Evolutionary conservation across 2,888 invertebrate genomes (phyloP).

Genomic region (Thumatha senex): DNA sequence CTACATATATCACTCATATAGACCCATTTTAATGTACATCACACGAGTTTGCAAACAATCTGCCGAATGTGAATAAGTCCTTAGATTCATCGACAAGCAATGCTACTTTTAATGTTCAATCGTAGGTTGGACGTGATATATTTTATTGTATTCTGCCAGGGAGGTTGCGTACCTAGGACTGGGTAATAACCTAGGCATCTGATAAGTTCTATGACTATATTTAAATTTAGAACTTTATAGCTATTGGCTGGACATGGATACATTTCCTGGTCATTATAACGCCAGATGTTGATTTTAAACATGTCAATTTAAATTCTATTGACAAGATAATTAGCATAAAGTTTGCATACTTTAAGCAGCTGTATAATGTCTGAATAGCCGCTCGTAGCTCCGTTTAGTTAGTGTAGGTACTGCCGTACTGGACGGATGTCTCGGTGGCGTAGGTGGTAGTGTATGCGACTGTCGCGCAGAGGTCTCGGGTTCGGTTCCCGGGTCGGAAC

Average conservation of each 20-base stretch:
- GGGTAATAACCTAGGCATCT: conserved; percentile 7
- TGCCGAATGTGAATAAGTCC: neutral
- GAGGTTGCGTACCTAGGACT: neutral
- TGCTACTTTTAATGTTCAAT: conserved; percentile 24
- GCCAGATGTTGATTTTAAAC: neutral
- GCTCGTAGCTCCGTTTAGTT: too few species aligned
- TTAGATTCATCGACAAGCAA: conserved; percentile 4
- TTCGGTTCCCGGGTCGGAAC: too few species aligned
- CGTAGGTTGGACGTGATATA: conserved; percentile 27
- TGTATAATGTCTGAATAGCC: too few species aligned
- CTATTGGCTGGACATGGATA: neutral
- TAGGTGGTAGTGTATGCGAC: too few species aligned
- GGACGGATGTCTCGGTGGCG: too few species aligned
- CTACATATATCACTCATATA: neutral
- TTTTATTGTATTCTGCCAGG: conserved; percentile 15
- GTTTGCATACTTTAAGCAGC: too few species aligned
- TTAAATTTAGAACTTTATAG: conserved; percentile 14
- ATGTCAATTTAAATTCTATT: too few species aligned
- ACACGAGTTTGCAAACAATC: neutral
- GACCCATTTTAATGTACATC: too few species aligned
- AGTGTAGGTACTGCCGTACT: too few species aligned
- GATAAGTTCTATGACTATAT: conserved; percentile 16
- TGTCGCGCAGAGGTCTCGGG: too few species aligned
- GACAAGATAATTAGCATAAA: too few species aligned
- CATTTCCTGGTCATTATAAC: neutral